Conservation (phyloP, 1,140 invertebrate genomes). For the Drosophila arizonae region DNA sequence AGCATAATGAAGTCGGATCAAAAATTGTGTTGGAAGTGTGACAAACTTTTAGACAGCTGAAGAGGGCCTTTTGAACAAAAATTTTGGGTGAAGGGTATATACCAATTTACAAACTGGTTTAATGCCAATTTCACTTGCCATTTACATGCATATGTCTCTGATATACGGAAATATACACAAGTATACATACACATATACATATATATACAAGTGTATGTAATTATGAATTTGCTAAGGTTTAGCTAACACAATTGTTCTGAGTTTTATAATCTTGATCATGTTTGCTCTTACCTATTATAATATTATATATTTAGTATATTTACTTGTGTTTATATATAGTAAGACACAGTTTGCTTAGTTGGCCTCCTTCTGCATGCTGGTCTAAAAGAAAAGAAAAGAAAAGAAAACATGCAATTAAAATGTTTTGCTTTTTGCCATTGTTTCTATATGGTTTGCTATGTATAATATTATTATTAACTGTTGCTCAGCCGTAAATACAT, state of each 20-base stretch:
- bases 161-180: no score
- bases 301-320: not conserved
- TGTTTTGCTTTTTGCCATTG: slow-evolving; percentile 39
- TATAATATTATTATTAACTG: slow-evolving; percentile 56
- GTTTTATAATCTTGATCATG: no score
- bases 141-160: no score
- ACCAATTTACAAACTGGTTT: not conserved
- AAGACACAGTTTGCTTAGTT: no score
- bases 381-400: slow-evolving; percentile 60
- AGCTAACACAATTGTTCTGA: no score
- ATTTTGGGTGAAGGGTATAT: not conserved
- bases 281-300: not conserved
- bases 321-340: not conserved
- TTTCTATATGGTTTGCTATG: slow-evolving; percentile 11
- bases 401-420: slow-evolving; percentile 74
- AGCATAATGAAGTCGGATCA: no score
- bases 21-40: no score
- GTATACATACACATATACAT: no score
- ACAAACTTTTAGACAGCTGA: not conserved
- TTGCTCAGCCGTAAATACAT: slow-evolving; percentile 25
- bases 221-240: no score
- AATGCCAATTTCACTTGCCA: not conserved
- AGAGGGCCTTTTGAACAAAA: not conserved
- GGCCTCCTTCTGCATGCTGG: slow-evolving; percentile 34
- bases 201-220: no score